Percentiles rank a stretch among this genome's conserved stretches.
These are phyloP conservation scores for Drosophila putrida DNA, from an alignment of 2,888 invertebrate species.

Conservation along the genomic window DNA sequence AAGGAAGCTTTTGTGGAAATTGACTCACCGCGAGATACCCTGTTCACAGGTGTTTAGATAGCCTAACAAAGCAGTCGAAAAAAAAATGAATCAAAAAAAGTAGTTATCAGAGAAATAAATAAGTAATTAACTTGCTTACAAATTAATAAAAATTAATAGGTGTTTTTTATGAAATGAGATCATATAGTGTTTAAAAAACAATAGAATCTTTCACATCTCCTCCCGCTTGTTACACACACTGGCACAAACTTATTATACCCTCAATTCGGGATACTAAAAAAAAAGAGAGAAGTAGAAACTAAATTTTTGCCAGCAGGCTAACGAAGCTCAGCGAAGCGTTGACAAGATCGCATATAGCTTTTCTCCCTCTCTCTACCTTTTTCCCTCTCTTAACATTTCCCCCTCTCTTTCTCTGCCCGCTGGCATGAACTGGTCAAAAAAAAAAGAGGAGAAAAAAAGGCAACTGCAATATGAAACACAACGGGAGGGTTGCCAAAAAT, in stretches of 20 bases:
- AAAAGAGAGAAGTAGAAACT: slow-evolving; percentile 16
- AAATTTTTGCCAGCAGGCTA: slow-evolving; percentile 50
- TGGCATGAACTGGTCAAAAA: slow-evolving; percentile 23
- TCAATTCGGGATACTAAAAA: background rate
- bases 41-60: too few relatives aligned
- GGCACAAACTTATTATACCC: background rate
- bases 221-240: too few relatives aligned
- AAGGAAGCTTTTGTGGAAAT: too few relatives aligned
- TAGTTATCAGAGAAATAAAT: too few relatives aligned
- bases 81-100: too few relatives aligned
- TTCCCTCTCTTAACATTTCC: slow-evolving; percentile 4
- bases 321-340: slow-evolving; percentile 71
- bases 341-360: slow-evolving; percentile 63
- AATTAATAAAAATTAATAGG: too few relatives aligned
- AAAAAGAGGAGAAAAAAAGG: slow-evolving; percentile 2
- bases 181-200: too few relatives aligned
- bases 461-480: slow-evolving; percentile 75
- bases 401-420: slow-evolving; percentile 1
- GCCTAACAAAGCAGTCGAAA: too few relatives aligned
- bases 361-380: slow-evolving; percentile 16
- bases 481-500: slow-evolving; percentile 80
- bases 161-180: too few relatives aligned
- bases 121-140: too few relatives aligned
- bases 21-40: too few relatives aligned
- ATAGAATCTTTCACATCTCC: too few relatives aligned